Conservation (phyloP, 1,140 invertebrate genomes). For the Drosophila yakuba region DNA sequence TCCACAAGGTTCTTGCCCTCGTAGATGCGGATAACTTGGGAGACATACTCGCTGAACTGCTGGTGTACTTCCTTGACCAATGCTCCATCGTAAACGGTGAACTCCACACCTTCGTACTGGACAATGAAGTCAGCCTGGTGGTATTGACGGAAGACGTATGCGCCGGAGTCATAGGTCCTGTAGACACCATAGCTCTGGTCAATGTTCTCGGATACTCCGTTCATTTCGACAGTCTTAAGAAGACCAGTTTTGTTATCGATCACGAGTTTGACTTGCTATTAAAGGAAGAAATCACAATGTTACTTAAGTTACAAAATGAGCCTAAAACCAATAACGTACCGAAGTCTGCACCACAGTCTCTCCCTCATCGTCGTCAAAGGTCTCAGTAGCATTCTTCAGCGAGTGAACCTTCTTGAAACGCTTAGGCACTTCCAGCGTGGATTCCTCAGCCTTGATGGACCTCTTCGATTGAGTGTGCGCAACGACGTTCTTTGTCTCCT, state of each 20-base stretch:
- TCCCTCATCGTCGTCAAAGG: slow-evolving; percentile 18
- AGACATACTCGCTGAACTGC: slow-evolving; percentile 90
- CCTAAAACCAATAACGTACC: slow-evolving; percentile 10
- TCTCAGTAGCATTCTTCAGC: slow-evolving; percentile 13
- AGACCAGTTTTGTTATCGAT: slow-evolving; percentile 81
- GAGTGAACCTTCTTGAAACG: slow-evolving; percentile 26
- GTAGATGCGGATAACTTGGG: slow-evolving; percentile 92
- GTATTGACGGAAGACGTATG: slow-evolving; percentile 94
- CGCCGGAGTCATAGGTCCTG: slow-evolving; percentile 90
- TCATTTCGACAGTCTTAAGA: slow-evolving; percentile 86
- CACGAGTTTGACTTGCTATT: slow-evolving; percentile 52
- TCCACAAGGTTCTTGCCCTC: slow-evolving; percentile 89
- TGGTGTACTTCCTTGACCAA: slow-evolving; percentile 94
- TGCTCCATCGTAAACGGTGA: slow-evolving; percentile 87
- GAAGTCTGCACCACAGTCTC: slow-evolving; percentile 61
- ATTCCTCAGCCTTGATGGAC: slow-evolving; percentile 1
- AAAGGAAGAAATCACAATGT: too few relatives aligned
- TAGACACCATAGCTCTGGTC: slow-evolving; percentile 92
- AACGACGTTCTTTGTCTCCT: not conserved
- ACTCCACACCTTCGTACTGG: slow-evolving; percentile 85
- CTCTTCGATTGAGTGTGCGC: slow-evolving; percentile 10
- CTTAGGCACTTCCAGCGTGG: not conserved
- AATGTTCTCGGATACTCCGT: slow-evolving; percentile 76
- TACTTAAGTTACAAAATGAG: not conserved
- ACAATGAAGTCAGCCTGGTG: slow-evolving; percentile 63